Evolutionary conservation across 2,113 vertebrate genomes (phyloP).

Genomic region (Guaruba guarouba): DNA sequence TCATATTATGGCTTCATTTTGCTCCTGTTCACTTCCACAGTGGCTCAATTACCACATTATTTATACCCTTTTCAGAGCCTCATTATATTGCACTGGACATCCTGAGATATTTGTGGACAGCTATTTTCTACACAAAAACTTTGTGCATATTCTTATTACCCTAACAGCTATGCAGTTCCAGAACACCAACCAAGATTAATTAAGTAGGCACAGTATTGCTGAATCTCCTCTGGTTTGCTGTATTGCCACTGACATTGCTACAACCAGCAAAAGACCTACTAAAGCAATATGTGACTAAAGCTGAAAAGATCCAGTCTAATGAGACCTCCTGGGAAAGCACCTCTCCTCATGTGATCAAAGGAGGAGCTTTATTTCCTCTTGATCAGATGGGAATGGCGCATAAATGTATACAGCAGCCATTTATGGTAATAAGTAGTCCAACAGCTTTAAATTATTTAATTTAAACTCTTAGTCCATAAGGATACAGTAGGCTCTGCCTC

Average conservation of each 20-base stretch:
- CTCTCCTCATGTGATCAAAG: background rate
- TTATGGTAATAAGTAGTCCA: background rate
- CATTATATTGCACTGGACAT: background rate
- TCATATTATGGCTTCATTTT: background rate
- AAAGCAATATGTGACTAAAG: slow-evolving; percentile 28
- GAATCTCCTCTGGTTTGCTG: slow-evolving; percentile 4
- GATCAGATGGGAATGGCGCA: background rate
- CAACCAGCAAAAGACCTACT: slow-evolving; percentile 27
- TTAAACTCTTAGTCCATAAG: background rate
- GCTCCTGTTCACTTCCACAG: background rate
- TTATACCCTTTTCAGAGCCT: background rate
- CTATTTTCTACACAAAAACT: slow-evolving; percentile 17
- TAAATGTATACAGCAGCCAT: background rate
- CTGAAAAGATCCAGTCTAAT: slow-evolving; percentile 47
- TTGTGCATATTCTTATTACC: background rate
- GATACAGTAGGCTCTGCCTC: background rate
- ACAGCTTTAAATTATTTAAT: background rate
- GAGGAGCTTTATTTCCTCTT: background rate
- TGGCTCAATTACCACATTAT: background rate
- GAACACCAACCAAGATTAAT: slow-evolving; percentile 45
- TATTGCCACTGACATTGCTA: background rate
- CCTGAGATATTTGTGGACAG: background rate
- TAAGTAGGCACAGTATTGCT: background rate
- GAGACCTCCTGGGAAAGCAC: slow-evolving; percentile 44
- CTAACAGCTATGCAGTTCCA: slow-evolving; percentile 3